Percentiles rank a stretch among this genome's conserved stretches.
Evolutionary conservation across 1,140 invertebrate species (phyloP).

Genomic region (Paramacrobiotus metropolitanus): DNA sequence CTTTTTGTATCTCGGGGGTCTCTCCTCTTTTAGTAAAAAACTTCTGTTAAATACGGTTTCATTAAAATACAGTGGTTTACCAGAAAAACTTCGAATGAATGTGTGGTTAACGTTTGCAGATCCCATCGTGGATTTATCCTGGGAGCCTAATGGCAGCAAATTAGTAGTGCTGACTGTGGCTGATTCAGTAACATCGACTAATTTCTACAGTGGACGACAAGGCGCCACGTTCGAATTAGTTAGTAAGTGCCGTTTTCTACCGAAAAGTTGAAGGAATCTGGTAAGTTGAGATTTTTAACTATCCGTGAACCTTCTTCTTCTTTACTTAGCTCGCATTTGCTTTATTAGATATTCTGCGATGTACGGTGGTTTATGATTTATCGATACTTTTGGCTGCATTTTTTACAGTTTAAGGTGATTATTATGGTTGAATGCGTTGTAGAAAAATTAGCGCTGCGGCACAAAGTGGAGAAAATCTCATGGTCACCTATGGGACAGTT

Average conservation of each 20-base stretch:
- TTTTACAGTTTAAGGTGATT: constrained; percentile 11
- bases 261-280: constrained; percentile 94
- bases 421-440: too few species aligned
- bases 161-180: constrained; percentile 43
- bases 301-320: too few species aligned
- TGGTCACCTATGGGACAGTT: constrained; percentile 92
- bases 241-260: constrained; percentile 60
- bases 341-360: too few species aligned
- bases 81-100: constrained; percentile 9
- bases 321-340: too few species aligned
- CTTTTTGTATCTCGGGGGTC: neutral
- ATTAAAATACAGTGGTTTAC: too few species aligned
- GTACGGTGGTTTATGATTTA: too few species aligned
- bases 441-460: constrained; percentile 33
- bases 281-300: constrained; percentile 58
- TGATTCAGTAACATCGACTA: constrained; percentile 31
- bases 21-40: neutral
- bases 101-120: constrained; percentile 17
- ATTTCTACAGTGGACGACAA: constrained; percentile 48
- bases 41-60: constrained; percentile 9
- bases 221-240: constrained; percentile 26
- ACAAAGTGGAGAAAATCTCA: constrained; percentile 31
- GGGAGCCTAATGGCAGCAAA: constrained; percentile 87
- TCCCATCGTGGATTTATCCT: constrained; percentile 75
- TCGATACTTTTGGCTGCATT: constrained; percentile 6